Percentiles rank a stretch among this genome's conserved stretches.
These are phyloP conservation scores for Drosophila takahashii DNA, from an alignment of 1,140 invertebrate species.

Conservation along the genomic window DNA sequence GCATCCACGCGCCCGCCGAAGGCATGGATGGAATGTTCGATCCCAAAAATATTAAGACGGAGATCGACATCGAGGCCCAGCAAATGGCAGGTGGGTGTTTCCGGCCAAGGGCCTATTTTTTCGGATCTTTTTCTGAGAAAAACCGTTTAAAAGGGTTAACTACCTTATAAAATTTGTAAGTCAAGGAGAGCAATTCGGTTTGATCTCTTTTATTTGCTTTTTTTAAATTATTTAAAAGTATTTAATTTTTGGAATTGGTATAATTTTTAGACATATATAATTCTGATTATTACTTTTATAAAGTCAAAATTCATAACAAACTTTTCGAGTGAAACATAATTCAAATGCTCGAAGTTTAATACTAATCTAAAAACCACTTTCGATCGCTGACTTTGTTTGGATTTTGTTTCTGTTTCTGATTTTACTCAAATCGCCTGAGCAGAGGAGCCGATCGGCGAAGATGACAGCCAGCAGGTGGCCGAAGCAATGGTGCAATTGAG, in stretches of 20 bases:
- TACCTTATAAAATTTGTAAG: too few relatives aligned
- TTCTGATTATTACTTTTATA: too few relatives aligned
- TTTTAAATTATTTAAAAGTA: too few relatives aligned
- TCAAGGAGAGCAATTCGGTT: too few relatives aligned
- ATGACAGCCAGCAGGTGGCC: constrained; percentile 92
- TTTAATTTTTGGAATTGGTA: too few relatives aligned
- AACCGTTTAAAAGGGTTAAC: background rate
- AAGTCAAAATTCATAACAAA: background rate
- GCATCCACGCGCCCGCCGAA: constrained; percentile 58
- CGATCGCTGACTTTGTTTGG: constrained; percentile 34
- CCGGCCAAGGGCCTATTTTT: background rate
- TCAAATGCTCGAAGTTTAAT: background rate
- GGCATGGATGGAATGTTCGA: constrained; percentile 57
- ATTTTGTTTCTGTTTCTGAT: constrained; percentile 58
- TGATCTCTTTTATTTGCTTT: too few relatives aligned
- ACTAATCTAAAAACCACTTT: constrained; percentile 33
- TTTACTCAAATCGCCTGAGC: constrained; percentile 44
- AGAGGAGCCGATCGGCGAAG: constrained; percentile 87
- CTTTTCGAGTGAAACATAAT: background rate
- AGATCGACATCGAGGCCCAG: constrained; percentile 69
- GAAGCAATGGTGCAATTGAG: constrained; percentile 94
- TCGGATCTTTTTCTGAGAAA: background rate
- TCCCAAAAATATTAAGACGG: constrained; percentile 76
- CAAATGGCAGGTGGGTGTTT: constrained; percentile 66
- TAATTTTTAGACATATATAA: too few relatives aligned